Evolutionary conservation across 2,888 invertebrate species (phyloP).

Genomic region (Amblyjoppa proteus): DNA sequence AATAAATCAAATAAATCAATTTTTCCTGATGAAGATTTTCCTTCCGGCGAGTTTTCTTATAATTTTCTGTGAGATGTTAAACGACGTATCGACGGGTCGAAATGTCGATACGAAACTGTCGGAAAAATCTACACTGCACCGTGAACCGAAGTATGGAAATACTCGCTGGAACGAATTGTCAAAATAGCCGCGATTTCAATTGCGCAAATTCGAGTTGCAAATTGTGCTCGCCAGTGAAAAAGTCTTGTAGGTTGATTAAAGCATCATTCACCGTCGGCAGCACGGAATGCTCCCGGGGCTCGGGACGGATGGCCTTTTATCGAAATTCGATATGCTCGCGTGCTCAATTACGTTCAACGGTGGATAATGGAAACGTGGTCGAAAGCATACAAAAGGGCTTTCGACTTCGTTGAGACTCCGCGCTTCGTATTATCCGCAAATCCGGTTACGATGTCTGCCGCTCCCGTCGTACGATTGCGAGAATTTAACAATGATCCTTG

Average conservation of each 20-base stretch:
- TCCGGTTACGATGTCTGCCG: conserved; percentile 45
- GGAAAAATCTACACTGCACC: no score
- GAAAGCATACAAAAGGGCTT: conserved; percentile 28
- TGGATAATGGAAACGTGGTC: conserved; percentile 44
- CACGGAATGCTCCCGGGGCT: background rate
- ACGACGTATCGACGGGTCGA: no score
- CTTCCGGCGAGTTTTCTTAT: background rate
- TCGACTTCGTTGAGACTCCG: conserved; percentile 21
- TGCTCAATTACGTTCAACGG: conserved; percentile 50
- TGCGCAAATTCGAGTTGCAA: background rate
- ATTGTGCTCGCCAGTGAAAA: background rate
- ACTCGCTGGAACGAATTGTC: background rate
- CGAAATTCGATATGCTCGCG: conserved; percentile 47
- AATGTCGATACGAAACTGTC: no score
- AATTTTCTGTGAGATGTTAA: no score
- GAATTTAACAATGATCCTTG: conserved; percentile 3
- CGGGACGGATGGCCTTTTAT: conserved; percentile 16
- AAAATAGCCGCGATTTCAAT: no score
- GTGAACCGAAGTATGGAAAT: background rate
- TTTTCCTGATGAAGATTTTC: background rate
- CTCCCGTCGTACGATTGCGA: conserved; percentile 10
- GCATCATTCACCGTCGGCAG: background rate
- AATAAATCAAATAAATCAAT: background rate
- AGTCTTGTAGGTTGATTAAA: background rate
- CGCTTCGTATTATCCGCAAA: conserved; percentile 41